phyloP scores from a whole-genome alignment of 1,140 invertebrate genomes.

The Brachionus rubens region DNA sequence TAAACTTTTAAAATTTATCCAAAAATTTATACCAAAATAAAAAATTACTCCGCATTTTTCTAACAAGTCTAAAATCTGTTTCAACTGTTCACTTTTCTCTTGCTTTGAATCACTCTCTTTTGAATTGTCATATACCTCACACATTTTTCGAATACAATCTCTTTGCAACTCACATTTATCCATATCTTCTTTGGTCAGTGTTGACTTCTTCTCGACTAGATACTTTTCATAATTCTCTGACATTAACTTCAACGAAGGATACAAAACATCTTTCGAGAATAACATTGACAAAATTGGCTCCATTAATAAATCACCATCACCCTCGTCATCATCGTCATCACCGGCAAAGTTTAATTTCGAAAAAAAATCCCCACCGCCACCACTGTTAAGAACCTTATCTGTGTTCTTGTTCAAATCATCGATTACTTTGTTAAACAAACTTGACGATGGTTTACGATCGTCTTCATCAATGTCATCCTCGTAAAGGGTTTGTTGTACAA shows the following conservation, averaged over 20 bases:
- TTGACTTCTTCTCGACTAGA: constrained; percentile 9
- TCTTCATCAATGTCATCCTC: constrained; percentile 37
- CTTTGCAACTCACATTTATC: constrained; percentile 20
- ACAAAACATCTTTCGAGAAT: constrained; percentile 34
- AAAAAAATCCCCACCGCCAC: not conserved
- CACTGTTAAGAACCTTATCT: constrained; percentile 13
- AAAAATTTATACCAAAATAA: not conserved
- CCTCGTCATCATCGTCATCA: constrained; percentile 31
- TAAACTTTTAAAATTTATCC: not conserved
- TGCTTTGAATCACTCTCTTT: constrained; percentile 25
- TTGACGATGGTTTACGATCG: not conserved
- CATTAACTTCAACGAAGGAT: constrained; percentile 44
- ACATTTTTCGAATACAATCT: constrained; percentile 32
- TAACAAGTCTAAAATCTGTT: constrained; percentile 25
- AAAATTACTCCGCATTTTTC: constrained; percentile 38
- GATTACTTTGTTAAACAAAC: constrained; percentile 18
- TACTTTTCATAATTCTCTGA: constrained; percentile 37
- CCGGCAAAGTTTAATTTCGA: constrained; percentile 16
- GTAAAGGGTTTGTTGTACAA: not conserved
- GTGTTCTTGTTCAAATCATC: constrained; percentile 22
- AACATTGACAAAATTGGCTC: constrained; percentile 42
- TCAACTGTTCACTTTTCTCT: constrained; percentile 9
- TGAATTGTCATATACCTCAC: not conserved
- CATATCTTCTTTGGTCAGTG: not conserved
- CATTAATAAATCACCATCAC: not conserved